Base-by-base conservation (phyloP, 2,113 vertebrate species). In the Chlorodrepanis virens region DNA sequence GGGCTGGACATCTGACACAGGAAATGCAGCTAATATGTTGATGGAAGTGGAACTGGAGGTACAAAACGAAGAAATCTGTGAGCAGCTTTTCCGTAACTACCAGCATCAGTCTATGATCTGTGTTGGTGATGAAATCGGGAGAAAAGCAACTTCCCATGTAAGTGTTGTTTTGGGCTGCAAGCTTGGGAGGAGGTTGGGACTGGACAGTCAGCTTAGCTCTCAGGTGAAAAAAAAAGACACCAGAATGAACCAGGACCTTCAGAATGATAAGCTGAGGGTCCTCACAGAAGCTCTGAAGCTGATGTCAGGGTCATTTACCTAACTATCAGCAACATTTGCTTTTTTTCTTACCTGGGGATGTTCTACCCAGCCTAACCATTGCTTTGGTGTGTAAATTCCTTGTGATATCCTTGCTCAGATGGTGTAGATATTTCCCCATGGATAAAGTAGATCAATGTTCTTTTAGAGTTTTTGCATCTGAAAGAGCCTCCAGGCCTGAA, bases 1-100 rank as follows among this genome's bases (percentile, higher is more conserved):
- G 84, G 93, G 93, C 23, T 0, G 0, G 4, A 83, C 29, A 15
- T 68, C 28, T 0, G 0, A 0, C 3, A 1, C 0, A 5, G 0
- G 1, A 6, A 0, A 0, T 0, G 2, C 0, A 1, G 28, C 2
- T 5, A 0, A 14, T 28, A 84, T 88, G 17, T 6, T 94, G 84
- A 70, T 2, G 52, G 68, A 89, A 35, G 74, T 60, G 68, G 1
- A 60, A 13, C 35, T 81, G 45, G 5, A 71, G 35, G 69, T 94
- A 45, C 82, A 84, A 56, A 5, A 28, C 0, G 69, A 28, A 2
- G 0, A 1, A 10, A 9, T 1, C 12, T 84, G 82, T 56, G 9
- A n/a, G 18, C 1, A 6, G 6, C 0, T 0, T 3, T 28, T n/a
- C 22, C 0, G 0, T 7, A 0, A 14, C 1, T 75, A 59, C 37